These are phyloP conservation scores for Pseudomyrmex flavicornis DNA, from an alignment of 1,140 invertebrate genomes.

Conservation along the genomic window DNA sequence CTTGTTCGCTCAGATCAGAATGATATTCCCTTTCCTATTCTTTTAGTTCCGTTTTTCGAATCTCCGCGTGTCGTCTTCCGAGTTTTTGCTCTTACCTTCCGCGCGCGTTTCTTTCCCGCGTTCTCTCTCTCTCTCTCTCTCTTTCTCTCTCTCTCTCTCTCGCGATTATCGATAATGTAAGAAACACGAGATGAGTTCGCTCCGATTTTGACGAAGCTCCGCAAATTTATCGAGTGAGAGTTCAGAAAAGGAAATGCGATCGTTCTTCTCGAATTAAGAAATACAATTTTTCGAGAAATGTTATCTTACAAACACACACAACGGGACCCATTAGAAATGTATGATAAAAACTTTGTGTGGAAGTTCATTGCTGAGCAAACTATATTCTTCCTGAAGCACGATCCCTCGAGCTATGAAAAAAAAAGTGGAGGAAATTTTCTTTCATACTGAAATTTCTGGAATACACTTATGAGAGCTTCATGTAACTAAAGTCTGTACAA, in stretches of 20 bases:
- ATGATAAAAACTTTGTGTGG: slow-evolving; percentile 3
- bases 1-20: slow-evolving; percentile 26
- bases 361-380: background rate
- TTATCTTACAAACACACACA: background rate
- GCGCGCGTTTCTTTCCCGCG: slow-evolving; percentile 10
- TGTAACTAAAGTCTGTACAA: background rate
- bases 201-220: slow-evolving; percentile 44
- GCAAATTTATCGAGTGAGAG: slow-evolving; percentile 2
- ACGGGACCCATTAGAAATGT: background rate
- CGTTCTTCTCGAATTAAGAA: slow-evolving; percentile 36
- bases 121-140: background rate
- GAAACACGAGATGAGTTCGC: slow-evolving; percentile 8
- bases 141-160: background rate
- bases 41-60: slow-evolving; percentile 20
- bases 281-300: slow-evolving; percentile 28
- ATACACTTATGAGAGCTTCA: background rate
- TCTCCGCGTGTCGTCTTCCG: slow-evolving; percentile 18
- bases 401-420: background rate
- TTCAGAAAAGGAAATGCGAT: slow-evolving; percentile 22
- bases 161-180: slow-evolving; percentile 13
- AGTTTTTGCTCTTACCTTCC: too few relatives aligned
- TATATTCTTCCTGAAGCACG: background rate
- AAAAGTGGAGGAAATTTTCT: slow-evolving; percentile 7
- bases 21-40: slow-evolving; percentile 39
- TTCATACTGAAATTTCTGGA: slow-evolving; percentile 1